These are phyloP conservation scores for Eristalis pertinax DNA, from an alignment of 2,888 invertebrate species.

Conservation along the genomic window DNA sequence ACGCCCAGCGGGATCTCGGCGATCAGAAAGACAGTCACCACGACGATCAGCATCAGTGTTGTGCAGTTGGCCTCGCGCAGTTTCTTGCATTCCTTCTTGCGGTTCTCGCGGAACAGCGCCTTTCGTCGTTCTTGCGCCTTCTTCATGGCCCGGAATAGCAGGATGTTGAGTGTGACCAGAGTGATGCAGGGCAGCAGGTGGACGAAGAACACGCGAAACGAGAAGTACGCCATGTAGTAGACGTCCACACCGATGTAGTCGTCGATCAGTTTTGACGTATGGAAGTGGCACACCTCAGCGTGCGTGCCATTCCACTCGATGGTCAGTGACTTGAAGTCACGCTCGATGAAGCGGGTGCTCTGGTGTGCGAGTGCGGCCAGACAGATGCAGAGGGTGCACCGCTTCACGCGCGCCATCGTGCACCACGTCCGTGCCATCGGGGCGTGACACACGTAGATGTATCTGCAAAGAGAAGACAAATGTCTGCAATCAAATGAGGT, in stretches of 20 bases:
- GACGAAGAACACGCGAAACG: slow-evolving; percentile 95
- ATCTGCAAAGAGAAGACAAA: slow-evolving; percentile 79
- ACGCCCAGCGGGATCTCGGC: slow-evolving; percentile 93
- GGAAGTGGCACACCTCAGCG: slow-evolving; percentile 86
- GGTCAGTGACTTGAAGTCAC: slow-evolving; percentile 83
- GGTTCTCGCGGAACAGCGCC: slow-evolving; percentile 89
- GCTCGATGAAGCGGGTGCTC: slow-evolving; percentile 91
- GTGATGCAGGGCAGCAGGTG: slow-evolving; percentile 94
- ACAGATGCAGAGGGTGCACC: slow-evolving; percentile 90
- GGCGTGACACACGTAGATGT: slow-evolving; percentile 97
- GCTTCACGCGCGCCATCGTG: slow-evolving; percentile 87
- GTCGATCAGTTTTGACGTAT: slow-evolving; percentile 87
- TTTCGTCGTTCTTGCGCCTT: slow-evolving; percentile 91
- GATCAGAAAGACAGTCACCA: slow-evolving; percentile 91
- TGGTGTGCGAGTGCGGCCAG: slow-evolving; percentile 91
- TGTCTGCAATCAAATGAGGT: background rate
- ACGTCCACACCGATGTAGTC: slow-evolving; percentile 86
- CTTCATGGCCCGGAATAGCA: slow-evolving; percentile 92
- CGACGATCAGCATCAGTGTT: slow-evolving; percentile 93
- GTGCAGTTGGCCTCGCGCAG: slow-evolving; percentile 90
- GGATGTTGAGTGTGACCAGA: slow-evolving; percentile 92
- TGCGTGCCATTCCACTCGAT: slow-evolving; percentile 87
- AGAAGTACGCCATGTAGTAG: slow-evolving; percentile 91
- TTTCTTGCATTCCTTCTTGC: slow-evolving; percentile 90
- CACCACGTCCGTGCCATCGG: slow-evolving; percentile 92